A percentile compares a stretch with the other conserved stretches of the same genome.
Conservation (phyloP, 2,113 vertebrate species). For the Trochalopteron elliotii region DNA sequence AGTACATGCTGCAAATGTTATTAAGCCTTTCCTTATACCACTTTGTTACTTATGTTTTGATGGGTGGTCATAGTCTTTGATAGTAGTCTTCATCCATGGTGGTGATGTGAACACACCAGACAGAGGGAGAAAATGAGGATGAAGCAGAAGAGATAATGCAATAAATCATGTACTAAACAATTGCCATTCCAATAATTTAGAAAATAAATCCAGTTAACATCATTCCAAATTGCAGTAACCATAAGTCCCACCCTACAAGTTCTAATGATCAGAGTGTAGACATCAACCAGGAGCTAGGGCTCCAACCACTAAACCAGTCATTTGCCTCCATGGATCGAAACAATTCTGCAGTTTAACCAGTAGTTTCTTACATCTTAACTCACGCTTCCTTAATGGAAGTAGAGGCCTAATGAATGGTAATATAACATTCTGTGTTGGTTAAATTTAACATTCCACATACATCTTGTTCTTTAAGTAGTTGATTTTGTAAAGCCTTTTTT, state of each 20-base stretch:
- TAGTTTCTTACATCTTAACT: background rate
- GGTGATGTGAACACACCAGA: background rate
- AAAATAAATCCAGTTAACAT: background rate
- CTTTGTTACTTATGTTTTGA: background rate
- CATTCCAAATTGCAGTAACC: background rate
- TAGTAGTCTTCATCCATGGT: background rate
- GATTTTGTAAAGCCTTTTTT: background rate
- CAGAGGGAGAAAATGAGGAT: background rate
- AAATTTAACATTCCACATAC: background rate
- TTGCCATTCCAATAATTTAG: background rate
- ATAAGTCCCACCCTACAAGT: background rate
- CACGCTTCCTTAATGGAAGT: rapidly evolving
- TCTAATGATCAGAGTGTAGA: background rate
- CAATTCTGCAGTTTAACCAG: background rate
- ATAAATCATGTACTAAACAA: background rate
- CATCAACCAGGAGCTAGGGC: background rate
- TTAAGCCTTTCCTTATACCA: background rate
- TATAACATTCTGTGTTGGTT: background rate
- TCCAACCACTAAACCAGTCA: background rate
- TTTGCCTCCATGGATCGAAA: background rate
- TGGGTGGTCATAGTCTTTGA: rapidly evolving
- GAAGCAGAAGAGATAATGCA: background rate
- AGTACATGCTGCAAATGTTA: background rate
- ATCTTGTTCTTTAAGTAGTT: background rate
- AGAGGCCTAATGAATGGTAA: background rate